Conservation (phyloP, 1,140 invertebrate species). For the Hyles vespertilio region DNA sequence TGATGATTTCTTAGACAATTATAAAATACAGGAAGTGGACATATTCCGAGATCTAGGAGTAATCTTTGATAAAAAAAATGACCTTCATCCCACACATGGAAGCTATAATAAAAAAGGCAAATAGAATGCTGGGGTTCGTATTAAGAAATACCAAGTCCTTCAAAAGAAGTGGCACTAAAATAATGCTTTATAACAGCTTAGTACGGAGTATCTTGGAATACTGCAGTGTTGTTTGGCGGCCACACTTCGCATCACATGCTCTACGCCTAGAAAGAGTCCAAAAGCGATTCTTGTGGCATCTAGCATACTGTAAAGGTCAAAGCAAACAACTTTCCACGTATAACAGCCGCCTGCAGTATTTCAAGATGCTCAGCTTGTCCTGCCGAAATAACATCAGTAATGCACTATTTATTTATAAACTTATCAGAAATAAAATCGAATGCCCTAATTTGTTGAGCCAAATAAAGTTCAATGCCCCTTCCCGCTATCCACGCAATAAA, state of each 20-base stretch:
- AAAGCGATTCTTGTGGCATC: slow-evolving; percentile 6
- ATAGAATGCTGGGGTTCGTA: too few species aligned
- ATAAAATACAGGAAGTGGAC: too few species aligned
- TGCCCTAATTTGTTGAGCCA: background rate
- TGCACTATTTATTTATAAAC: background rate
- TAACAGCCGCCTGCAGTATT: background rate
- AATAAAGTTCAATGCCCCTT: too few species aligned
- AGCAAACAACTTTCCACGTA: background rate
- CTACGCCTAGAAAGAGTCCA: slow-evolving; percentile 4
- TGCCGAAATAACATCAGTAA: background rate
- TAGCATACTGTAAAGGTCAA: background rate
- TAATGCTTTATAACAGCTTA: too few species aligned
- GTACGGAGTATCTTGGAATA: slow-evolving; percentile 2
- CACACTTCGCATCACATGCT: slow-evolving; percentile 2
- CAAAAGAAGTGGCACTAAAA: too few species aligned
- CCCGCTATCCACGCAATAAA: too few species aligned
- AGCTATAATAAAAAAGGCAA: too few species aligned
- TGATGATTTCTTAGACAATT: too few species aligned
- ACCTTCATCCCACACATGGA: too few species aligned
- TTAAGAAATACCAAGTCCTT: too few species aligned
- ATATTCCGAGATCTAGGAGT: too few species aligned
- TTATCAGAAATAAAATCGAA: slow-evolving; percentile 3
- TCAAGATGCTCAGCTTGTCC: background rate
- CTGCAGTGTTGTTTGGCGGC: slow-evolving; percentile 7
- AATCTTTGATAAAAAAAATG: too few species aligned